A percentile compares a stretch with the other conserved stretches of the same genome.
Evolutionary conservation across 2,797 vertebrate species (phyloP).

Genomic region (Myiothlypis chrysogaster): DNA sequence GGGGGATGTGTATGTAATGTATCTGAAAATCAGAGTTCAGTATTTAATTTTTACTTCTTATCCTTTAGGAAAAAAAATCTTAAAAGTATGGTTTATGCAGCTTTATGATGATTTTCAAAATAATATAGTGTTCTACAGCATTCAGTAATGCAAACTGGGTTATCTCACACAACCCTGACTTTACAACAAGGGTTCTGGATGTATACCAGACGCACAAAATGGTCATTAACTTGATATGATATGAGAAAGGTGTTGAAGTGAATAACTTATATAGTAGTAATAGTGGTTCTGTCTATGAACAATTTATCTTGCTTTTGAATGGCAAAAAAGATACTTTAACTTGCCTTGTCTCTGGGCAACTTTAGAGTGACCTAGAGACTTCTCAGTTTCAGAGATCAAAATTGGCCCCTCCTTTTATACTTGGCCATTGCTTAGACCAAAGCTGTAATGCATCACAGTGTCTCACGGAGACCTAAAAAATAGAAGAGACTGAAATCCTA

Average conservation of each 20-base stretch:
- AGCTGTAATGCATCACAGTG: background rate
- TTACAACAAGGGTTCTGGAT: constrained; percentile 16
- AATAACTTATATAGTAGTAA: constrained; percentile 44
- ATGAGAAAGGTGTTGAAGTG: constrained; percentile 57
- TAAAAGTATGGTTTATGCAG: background rate
- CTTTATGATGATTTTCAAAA: constrained; percentile 5
- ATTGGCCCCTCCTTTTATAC: background rate
- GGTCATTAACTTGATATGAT: constrained; percentile 51
- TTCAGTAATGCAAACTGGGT: background rate
- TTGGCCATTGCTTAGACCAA: background rate
- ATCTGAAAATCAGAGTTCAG: background rate
- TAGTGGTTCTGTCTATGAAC: background rate
- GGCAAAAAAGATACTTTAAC: background rate
- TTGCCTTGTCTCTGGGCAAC: background rate
- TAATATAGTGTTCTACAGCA: background rate
- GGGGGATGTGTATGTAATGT: background rate
- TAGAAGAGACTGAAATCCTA: constrained; percentile 8
- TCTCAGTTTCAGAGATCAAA: background rate
- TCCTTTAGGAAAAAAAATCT: background rate
- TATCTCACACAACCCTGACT: background rate
- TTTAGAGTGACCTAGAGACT: constrained; percentile 7
- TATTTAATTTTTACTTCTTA: background rate
- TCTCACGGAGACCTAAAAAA: background rate
- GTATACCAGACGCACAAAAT: constrained; percentile 49
- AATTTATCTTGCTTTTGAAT: constrained; percentile 57